phyloP scores from a whole-genome alignment of 2,888 invertebrate species.

The Neoascia interrupta region DNA sequence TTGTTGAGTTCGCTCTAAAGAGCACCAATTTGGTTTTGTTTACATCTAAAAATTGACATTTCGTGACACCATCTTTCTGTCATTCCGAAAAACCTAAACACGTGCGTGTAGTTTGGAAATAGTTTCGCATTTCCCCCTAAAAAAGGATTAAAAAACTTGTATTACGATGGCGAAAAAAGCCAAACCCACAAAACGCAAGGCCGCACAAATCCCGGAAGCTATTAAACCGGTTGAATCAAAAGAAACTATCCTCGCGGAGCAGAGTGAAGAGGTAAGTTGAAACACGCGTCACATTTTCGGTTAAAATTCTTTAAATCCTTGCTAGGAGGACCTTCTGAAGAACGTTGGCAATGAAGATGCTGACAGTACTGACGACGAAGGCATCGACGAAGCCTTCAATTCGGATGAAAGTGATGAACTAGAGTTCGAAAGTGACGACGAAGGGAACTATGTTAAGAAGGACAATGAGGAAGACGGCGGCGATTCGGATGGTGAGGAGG shows the following conservation, averaged over 20 bases:
- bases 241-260: conserved; percentile 5
- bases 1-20: not conserved
- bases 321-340: conserved; percentile 74
- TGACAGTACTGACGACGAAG: conserved; percentile 80
- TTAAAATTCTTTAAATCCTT: not conserved
- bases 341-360: conserved; percentile 76
- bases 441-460: conserved; percentile 80
- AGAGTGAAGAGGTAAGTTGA: conserved; percentile 38
- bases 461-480: conserved; percentile 73
- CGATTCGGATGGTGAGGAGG: conserved; percentile 71
- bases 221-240: conserved; percentile 23
- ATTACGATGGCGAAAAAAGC: conserved; percentile 50
- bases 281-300: not conserved
- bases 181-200: conserved; percentile 63
- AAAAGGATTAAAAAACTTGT: not conserved
- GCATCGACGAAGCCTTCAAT: conserved; percentile 75
- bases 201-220: conserved; percentile 32
- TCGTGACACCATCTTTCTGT: conserved; percentile 4
- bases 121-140: conserved; percentile 10
- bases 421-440: conserved; percentile 82
- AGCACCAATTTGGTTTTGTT: conserved; percentile 22
- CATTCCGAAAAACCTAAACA: conserved; percentile 30
- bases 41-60: conserved; percentile 34
- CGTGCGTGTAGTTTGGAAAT: conserved; percentile 25
- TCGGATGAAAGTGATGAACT: conserved; percentile 77